phyloP scores from a whole-genome alignment of 2,888 invertebrate species.

The Apodemia zela region DNA sequence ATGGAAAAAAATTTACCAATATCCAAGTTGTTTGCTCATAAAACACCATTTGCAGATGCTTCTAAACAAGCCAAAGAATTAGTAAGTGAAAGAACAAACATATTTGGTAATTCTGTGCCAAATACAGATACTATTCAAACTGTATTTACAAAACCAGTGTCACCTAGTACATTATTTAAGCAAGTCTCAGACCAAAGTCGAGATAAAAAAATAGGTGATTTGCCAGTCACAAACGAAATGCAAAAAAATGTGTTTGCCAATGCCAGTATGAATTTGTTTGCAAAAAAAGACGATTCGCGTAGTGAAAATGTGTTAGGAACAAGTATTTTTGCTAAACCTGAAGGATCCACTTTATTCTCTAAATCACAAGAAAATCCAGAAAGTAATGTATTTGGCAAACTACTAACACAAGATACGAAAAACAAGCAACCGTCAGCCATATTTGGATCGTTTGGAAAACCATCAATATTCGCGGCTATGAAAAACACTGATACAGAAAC shows the following conservation, averaged over 20 bases:
- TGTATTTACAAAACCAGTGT: conserved; percentile 5
- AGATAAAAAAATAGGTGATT: neutral
- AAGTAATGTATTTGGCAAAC: conserved; percentile 46
- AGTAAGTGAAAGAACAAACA: conserved; percentile 31
- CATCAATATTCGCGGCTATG: conserved; percentile 23
- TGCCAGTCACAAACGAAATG: neutral
- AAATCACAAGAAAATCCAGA: conserved; percentile 31
- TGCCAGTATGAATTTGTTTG: conserved; percentile 31
- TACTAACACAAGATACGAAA: conserved; percentile 39
- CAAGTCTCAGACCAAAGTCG: conserved; percentile 4
- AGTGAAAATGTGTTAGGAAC: conserved; percentile 22
- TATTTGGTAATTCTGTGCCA: conserved; percentile 31
- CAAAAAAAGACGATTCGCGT: conserved; percentile 23
- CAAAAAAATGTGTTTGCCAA: conserved; percentile 23
- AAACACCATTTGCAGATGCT: conserved; percentile 13
- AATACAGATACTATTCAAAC: neutral
- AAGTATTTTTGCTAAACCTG: conserved; percentile 39
- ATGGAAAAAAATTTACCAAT: conserved; percentile 23
- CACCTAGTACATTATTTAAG: conserved; percentile 8
- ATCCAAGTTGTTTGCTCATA: conserved; percentile 23
- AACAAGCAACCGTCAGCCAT: conserved; percentile 44
- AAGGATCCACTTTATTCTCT: conserved; percentile 38
- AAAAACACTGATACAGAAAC: conserved; percentile 22
- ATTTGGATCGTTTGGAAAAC: conserved; percentile 50
- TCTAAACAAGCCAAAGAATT: conserved; percentile 24